Evolutionary conservation across 1,140 invertebrate species (phyloP).

Genomic region (Cyclargus thomasi): DNA sequence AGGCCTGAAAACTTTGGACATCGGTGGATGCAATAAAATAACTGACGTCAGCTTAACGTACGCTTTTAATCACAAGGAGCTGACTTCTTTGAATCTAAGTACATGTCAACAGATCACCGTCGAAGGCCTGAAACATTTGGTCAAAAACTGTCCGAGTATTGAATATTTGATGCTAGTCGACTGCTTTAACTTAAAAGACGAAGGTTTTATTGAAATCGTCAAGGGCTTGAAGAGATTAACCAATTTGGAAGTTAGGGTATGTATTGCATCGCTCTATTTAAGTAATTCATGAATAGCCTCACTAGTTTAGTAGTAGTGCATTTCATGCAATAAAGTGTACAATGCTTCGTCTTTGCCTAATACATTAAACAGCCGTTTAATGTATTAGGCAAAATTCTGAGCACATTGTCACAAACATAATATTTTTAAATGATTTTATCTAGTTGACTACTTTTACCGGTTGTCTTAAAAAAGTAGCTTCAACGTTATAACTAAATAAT

Average conservation of each 20-base stretch:
- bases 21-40: constrained; percentile 81
- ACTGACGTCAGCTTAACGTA: constrained; percentile 83
- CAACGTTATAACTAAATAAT: too few species aligned
- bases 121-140: constrained; percentile 78
- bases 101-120: constrained; percentile 82
- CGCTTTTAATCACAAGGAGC: constrained; percentile 79
- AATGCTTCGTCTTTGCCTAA: too few species aligned
- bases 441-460: too few species aligned
- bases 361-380: too few species aligned
- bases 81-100: constrained; percentile 78
- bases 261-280: constrained; percentile 3
- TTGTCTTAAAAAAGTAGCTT: too few species aligned
- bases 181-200: constrained; percentile 81
- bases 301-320: too few species aligned
- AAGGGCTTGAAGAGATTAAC: constrained; percentile 77
- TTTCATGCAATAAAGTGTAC: too few species aligned
- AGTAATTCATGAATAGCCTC: too few species aligned
- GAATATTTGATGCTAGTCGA: constrained; percentile 80
- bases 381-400: too few species aligned
- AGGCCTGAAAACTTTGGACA: constrained; percentile 77
- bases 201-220: constrained; percentile 76
- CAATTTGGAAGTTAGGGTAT: constrained; percentile 78
- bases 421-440: too few species aligned
- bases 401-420: too few species aligned
- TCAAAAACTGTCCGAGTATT: constrained; percentile 80